Evolutionary conservation across 2,888 invertebrate genomes (phyloP).

Genomic region (Ptychoptera albimana): DNA sequence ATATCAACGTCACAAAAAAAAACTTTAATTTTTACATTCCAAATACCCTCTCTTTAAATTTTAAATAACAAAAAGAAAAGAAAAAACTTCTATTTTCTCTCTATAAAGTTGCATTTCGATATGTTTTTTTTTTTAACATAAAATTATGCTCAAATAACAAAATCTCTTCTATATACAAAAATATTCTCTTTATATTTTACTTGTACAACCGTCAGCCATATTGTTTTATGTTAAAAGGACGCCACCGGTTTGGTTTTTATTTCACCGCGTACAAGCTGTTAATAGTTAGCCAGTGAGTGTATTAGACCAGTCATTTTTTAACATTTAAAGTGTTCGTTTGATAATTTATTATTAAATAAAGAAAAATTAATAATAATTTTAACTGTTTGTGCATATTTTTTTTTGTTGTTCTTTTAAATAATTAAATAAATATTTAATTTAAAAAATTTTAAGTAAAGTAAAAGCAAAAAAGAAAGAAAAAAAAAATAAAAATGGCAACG

Average conservation of each 20-base stretch:
- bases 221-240: constrained; percentile 8
- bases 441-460: background rate
- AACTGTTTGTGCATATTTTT: background rate
- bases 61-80: background rate
- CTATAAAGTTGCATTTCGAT: background rate
- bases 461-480: constrained; percentile 6
- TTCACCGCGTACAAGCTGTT: constrained; percentile 3
- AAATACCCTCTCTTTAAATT: background rate
- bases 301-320: constrained; percentile 8
- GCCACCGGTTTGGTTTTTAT: constrained; percentile 8
- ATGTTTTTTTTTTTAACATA: background rate
- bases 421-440: background rate
- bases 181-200: background rate
- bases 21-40: too few species aligned
- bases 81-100: background rate
- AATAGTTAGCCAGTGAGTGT: constrained; percentile 1
- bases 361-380: background rate
- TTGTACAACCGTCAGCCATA: constrained; percentile 1
- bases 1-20: too few species aligned
- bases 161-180: background rate
- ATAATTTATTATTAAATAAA: background rate
- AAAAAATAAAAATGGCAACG: constrained; percentile 46
- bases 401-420: background rate
- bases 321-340: constrained; percentile 9
- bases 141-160: background rate